A percentile compares a stretch with the other conserved stretches of the same genome.
These are phyloP conservation scores for Lagodon rhomboides DNA, from an alignment of 2,797 vertebrate genomes.

Conservation along the genomic window DNA sequence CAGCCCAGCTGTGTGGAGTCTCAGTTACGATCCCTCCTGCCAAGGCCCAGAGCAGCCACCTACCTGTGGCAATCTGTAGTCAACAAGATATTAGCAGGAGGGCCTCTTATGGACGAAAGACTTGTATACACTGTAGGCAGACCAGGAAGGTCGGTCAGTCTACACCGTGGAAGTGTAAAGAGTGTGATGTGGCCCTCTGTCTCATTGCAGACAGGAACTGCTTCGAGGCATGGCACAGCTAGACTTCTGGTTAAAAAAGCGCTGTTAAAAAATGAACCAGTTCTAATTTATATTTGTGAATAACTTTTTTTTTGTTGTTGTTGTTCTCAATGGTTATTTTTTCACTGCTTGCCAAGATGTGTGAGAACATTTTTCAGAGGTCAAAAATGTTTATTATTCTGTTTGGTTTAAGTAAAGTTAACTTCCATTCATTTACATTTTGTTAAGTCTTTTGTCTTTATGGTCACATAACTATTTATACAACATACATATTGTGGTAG, in stretches of 20 bases:
- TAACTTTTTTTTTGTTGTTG: no score
- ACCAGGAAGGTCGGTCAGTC: background rate
- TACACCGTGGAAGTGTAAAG: no score
- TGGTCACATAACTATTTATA: background rate
- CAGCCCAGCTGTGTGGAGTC: conserved; percentile 42
- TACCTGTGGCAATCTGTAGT: conserved; percentile 25
- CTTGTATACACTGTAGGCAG: conserved; percentile 10
- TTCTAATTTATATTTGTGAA: no score
- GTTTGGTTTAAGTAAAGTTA: background rate
- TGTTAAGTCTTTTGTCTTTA: background rate
- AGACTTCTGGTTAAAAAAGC: background rate
- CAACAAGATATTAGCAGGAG: conserved; percentile 5
- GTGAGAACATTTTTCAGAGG: no score
- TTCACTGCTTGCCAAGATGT: no score
- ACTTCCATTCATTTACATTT: background rate
- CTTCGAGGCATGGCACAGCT: background rate
- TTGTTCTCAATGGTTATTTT: no score
- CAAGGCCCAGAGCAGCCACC: conserved; percentile 1
- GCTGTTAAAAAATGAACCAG: background rate
- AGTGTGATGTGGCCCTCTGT: background rate
- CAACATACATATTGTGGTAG: background rate
- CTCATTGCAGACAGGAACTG: conserved; percentile 30
- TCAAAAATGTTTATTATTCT: no score
- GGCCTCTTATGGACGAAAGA: background rate
- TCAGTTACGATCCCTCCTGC: background rate